phyloP scores from a whole-genome alignment of 2,113 vertebrate species.

The Cettia cetti region DNA sequence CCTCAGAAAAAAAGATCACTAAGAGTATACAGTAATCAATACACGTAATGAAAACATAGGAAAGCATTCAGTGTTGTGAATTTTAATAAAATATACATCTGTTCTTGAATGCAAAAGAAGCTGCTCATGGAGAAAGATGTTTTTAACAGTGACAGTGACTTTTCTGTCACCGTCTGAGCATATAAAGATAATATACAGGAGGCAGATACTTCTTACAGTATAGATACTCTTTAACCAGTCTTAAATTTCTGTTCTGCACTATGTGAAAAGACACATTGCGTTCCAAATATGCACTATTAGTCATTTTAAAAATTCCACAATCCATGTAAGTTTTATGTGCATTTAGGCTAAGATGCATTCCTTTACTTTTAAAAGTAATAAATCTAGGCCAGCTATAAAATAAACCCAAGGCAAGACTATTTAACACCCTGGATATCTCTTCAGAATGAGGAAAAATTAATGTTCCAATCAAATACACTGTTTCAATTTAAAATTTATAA shows the following conservation, averaged over 20 bases:
- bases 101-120: neutral
- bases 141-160: neutral
- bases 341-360: neutral
- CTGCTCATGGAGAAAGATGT: neutral
- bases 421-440: neutral
- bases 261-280: neutral
- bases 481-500: neutral
- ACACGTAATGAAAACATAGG: neutral
- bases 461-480: neutral
- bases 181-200: neutral
- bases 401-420: neutral
- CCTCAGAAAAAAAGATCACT: neutral
- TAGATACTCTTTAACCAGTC: neutral
- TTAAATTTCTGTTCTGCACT: neutral
- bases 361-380: neutral
- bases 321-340: neutral
- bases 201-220: neutral
- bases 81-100: neutral
- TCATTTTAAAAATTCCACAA: neutral
- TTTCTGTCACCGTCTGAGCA: neutral
- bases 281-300: neutral
- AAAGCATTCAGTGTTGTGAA: neutral
- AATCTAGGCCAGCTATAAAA: neutral
- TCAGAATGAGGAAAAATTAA: neutral
- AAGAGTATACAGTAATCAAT: neutral